Conservation (phyloP, 2,888 invertebrate species). For the Macropis europaea region DNA sequence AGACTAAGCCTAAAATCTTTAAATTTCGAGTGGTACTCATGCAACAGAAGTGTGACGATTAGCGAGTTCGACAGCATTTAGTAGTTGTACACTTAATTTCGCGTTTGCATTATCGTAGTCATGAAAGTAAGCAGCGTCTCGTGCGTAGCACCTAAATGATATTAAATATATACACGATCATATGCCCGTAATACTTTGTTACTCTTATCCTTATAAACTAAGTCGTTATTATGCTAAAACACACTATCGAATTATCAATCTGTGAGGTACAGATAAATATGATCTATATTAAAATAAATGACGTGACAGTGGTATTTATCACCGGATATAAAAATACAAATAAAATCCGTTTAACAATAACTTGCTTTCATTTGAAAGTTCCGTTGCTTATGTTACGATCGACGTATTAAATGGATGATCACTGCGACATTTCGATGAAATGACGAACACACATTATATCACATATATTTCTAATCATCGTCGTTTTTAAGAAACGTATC, state of each 20-base stretch:
- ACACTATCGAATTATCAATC: conserved; percentile 34
- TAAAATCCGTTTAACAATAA: conserved; percentile 44
- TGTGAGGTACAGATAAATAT: conserved; percentile 50
- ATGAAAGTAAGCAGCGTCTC: conserved; percentile 31
- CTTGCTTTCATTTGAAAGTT: conserved; percentile 24
- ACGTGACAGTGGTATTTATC: conserved; percentile 55
- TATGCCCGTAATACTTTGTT: conserved; percentile 54
- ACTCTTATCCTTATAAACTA: conserved; percentile 37
- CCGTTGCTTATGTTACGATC: conserved; percentile 12
- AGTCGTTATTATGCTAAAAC: conserved; percentile 39
- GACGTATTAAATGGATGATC: conserved; percentile 25
- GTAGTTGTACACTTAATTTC: conserved; percentile 24
- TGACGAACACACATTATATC: conserved; percentile 50
- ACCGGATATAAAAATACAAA: conserved; percentile 67
- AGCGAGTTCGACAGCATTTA: conserved; percentile 20
- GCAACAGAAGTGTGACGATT: conserved; percentile 19
- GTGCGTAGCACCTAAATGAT: conserved; percentile 37
- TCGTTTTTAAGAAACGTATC: conserved; percentile 85
- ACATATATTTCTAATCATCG: conserved; percentile 77
- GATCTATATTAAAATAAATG: conserved; percentile 35
- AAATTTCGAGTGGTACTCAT: conserved; percentile 12
- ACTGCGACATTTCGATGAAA: conserved; percentile 35
- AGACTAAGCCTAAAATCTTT: conserved; percentile 17
- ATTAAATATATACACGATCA: conserved; percentile 47
- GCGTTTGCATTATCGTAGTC: conserved; percentile 15